Conservation (phyloP, 2,888 invertebrate species). For the Himalopsyche anomala region DNA sequence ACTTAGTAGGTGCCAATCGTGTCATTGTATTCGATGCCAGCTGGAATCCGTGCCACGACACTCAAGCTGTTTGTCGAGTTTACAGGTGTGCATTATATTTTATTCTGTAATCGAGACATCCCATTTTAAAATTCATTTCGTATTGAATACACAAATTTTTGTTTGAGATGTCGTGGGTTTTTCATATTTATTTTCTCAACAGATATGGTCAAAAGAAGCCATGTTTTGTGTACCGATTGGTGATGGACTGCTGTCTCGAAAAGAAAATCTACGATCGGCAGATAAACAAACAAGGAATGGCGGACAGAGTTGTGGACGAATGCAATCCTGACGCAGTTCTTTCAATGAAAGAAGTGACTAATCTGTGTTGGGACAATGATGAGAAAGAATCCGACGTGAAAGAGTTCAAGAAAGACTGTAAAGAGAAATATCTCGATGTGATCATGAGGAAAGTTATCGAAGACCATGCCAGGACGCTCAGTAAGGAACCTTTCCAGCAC, state of each 20-base stretch:
- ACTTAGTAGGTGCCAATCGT: slow-evolving; percentile 97
- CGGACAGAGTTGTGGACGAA: slow-evolving; percentile 98
- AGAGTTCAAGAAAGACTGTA: slow-evolving; percentile 67
- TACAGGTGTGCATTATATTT: slow-evolving; percentile 77
- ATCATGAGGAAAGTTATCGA: slow-evolving; percentile 86
- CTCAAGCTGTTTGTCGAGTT: slow-evolving; percentile 97
- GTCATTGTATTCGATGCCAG: slow-evolving; percentile 98
- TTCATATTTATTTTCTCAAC: slow-evolving; percentile 60
- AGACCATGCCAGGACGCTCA: slow-evolving; percentile 79
- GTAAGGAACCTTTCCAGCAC: slow-evolving; percentile 95
- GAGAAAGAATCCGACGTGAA: slow-evolving; percentile 73
- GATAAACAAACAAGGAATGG: slow-evolving; percentile 98
- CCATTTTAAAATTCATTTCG: background rate
- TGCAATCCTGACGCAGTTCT: slow-evolving; percentile 97
- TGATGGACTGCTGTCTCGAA: slow-evolving; percentile 97
- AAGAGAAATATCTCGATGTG: slow-evolving; percentile 87
- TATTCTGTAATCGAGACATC: too few relatives aligned
- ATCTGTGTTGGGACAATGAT: slow-evolving; percentile 93
- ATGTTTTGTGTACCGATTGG: slow-evolving; percentile 96
- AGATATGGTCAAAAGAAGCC: slow-evolving; percentile 96
- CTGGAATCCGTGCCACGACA: slow-evolving; percentile 99
- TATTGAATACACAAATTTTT: slow-evolving; percentile 34
- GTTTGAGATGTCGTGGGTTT: slow-evolving; percentile 57
- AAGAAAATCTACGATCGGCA: slow-evolving; percentile 99
- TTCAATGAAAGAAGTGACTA: slow-evolving; percentile 92